phyloP scores from a whole-genome alignment of 2,797 vertebrate genomes.

The Pachyuromys duprasi region DNA sequence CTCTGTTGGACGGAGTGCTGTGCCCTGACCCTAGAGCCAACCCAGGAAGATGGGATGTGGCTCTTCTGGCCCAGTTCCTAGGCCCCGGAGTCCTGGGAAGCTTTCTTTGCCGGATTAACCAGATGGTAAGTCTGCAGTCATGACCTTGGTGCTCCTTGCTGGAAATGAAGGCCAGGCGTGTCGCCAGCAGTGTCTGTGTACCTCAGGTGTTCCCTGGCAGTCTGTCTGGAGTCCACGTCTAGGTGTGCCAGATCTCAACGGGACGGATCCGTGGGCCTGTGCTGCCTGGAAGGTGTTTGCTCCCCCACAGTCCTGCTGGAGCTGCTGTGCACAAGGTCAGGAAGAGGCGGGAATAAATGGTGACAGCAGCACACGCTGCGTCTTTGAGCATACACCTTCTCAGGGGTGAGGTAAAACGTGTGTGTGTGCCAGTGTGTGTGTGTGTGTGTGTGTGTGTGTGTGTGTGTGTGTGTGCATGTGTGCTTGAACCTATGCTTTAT shows the following conservation, averaged over 20 bases:
- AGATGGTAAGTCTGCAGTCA: background rate
- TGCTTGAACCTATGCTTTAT: background rate
- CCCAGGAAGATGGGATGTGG: background rate
- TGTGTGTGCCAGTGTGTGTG: background rate
- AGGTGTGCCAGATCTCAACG: conserved; percentile 5
- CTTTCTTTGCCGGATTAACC: background rate
- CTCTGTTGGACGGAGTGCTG: background rate
- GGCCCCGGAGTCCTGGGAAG: background rate
- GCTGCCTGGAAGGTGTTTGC: background rate
- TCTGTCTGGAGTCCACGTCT: background rate
- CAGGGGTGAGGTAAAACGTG: background rate
- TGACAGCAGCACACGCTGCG: background rate
- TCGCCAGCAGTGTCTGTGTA: background rate
- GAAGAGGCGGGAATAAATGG: background rate
- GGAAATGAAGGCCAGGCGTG: conserved; percentile 37
- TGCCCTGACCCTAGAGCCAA: background rate
- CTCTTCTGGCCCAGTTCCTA: background rate
- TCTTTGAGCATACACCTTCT: background rate
- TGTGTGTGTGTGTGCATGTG: background rate
- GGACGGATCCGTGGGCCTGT: background rate
- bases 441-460: background rate
- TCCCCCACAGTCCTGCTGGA: background rate
- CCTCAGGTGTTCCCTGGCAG: background rate
- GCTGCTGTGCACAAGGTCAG: background rate
- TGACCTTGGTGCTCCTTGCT: conserved; percentile 59